Conservation (phyloP, 2,888 invertebrate species). For the Orthosia gracilis region DNA sequence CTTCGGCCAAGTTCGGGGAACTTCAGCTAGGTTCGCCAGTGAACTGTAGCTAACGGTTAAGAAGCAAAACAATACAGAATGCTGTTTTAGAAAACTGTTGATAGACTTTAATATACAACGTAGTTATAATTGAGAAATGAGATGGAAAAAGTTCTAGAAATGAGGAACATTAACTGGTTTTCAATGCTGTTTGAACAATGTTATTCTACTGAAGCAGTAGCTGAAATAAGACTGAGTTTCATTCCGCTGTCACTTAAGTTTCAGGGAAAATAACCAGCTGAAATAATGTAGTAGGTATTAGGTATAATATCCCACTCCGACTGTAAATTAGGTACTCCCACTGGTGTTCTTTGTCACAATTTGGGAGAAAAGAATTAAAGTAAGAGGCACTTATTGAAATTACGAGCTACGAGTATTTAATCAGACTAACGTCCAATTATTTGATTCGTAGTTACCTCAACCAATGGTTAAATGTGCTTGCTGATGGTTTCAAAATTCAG, state of each 20-base stretch:
- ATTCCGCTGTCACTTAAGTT: background rate
- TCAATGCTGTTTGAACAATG: background rate
- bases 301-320: background rate
- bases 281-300: background rate
- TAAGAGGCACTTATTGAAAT: too few species aligned
- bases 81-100: conserved; percentile 63
- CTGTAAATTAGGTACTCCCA: background rate
- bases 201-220: background rate
- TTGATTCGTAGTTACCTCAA: too few species aligned
- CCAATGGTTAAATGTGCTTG: too few species aligned
- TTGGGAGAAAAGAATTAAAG: too few species aligned
- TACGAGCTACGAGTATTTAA: too few species aligned
- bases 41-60: conserved; percentile 65
- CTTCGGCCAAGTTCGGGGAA: conserved; percentile 71
- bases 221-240: background rate
- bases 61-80: conserved; percentile 74
- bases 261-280: background rate
- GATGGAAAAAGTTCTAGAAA: conserved; percentile 10
- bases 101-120: conserved; percentile 54
- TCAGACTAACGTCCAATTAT: too few species aligned
- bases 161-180: conserved; percentile 17
- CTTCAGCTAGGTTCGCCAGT: conserved; percentile 67
- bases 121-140: conserved; percentile 5
- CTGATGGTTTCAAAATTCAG: too few species aligned
- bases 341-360: background rate